Evolutionary conservation across 2,113 vertebrate genomes (phyloP), one percentile per base, ranked within the genome.

Genomic region (Synchiropus splendidus): DNA sequence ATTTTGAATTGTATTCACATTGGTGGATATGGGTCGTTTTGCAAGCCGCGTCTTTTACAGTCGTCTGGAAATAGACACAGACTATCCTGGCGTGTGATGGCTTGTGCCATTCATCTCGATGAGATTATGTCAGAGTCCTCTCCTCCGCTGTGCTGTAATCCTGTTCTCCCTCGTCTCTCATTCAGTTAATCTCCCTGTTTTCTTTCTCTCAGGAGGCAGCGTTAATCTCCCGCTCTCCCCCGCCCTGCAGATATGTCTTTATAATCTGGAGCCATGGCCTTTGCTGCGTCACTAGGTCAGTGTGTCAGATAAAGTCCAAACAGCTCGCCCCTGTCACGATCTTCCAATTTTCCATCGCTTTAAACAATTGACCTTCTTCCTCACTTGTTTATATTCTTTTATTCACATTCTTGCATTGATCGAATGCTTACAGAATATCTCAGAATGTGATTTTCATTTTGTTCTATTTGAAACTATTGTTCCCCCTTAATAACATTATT

Each of bases 251-350:
- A 43, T 42, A 18, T 0, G 12, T 48, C 13, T 36, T 56, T 67
- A 37, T 75, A 77, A 81, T 77, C 74, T 67, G 65, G 62, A 54
- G 48, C 58, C 37, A 48, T 39, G 62, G 57, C 55, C 59, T 72
- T 36, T 58, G 48, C 59, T 52, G 57, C 66, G 30, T 76, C 72
- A 75, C 58, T 61, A 41, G 69, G 77, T 77, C 71, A 80, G 53
- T 77, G 48, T 80, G 73, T 74, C 77, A 72, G 48, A 59, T 16
- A 6, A n/a, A n/a, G n/a, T n/a, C n/a, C n/a, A n/a, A n/a, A n/a
- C 6, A 16, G 33, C 50, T 45, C 51, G 33, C 30, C 44, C 45
- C 46, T 41, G 36, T 54, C 58, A 50, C 18, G 21, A 45, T 33
- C 48, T 18, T 6, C 37, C 40, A 48, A 34, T 49, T 44, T n/a